Conservation (phyloP, 92 coral and sea anemone genomes). For the Hydrozoanthus gracilis region DNA sequence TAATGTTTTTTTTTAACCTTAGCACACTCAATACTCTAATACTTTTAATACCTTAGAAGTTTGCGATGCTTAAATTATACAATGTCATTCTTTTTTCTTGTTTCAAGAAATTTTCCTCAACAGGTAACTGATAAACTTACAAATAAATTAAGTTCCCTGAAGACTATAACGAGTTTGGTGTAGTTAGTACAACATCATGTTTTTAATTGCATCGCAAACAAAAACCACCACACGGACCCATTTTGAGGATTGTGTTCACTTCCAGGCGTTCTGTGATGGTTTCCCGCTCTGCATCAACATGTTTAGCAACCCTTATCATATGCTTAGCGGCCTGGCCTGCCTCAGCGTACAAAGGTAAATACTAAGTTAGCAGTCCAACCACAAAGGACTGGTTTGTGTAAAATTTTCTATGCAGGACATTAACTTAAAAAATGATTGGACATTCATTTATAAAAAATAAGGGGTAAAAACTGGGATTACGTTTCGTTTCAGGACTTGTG, state of each 20-base stretch:
- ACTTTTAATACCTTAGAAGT: background rate
- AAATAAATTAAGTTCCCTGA: background rate
- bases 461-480: too few relatives aligned
- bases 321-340: slow-evolving; percentile 1
- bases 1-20: too few relatives aligned
- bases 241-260: background rate
- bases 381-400: too few relatives aligned
- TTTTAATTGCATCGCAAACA: background rate
- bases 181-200: background rate
- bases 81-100: background rate
- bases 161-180: background rate
- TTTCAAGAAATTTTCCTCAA: background rate
- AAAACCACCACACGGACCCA: background rate
- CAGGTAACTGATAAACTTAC: background rate
- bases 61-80: background rate
- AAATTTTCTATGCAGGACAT: too few relatives aligned
- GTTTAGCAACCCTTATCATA: background rate
- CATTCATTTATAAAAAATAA: too few relatives aligned
- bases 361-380: background rate
- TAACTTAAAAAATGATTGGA: too few relatives aligned
- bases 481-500: too few relatives aligned
- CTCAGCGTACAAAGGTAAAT: background rate
- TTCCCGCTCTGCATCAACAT: background rate
- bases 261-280: background rate
- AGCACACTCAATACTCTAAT: background rate